phyloP scores from a whole-genome alignment of 2,888 invertebrate genomes.

The Dastarcus helophoroides region DNA sequence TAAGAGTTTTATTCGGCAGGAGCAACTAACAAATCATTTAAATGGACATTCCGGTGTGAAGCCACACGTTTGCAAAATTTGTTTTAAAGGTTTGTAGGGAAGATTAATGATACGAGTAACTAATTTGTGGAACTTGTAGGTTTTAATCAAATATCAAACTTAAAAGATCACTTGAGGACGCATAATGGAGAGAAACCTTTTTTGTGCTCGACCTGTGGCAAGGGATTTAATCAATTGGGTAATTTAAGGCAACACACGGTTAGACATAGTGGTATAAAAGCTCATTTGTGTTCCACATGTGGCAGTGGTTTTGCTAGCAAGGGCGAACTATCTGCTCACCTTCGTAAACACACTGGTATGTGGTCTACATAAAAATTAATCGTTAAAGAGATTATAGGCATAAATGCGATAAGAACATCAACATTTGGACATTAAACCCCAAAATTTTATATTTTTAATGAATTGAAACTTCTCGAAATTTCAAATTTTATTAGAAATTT shows the following conservation, averaged over 20 bases:
- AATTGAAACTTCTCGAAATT: no score
- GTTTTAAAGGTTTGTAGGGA: constrained; percentile 40
- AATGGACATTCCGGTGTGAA: constrained; percentile 46
- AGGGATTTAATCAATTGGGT: constrained; percentile 39
- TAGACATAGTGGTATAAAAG: constrained; percentile 38
- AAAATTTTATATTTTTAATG: no score
- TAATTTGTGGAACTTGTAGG: constrained; percentile 23
- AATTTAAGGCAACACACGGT: constrained; percentile 36
- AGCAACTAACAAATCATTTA: constrained; percentile 46
- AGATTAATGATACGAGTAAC: background rate
- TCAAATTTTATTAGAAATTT: no score
- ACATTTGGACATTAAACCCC: no score
- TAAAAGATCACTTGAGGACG: constrained; percentile 38
- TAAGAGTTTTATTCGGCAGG: constrained; percentile 45
- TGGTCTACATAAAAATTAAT: no score
- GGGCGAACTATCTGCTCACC: constrained; percentile 37
- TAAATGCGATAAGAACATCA: no score
- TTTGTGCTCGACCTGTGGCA: constrained; percentile 37
- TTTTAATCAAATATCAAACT: constrained; percentile 38
- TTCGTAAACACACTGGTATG: constrained; percentile 37
- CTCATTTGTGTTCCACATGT: constrained; percentile 37
- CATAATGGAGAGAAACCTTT: constrained; percentile 39
- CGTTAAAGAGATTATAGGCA: no score
- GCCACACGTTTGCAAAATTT: constrained; percentile 46
- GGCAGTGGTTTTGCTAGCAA: constrained; percentile 38